Evolutionary conservation across 1,140 invertebrate species (phyloP).

Genomic region (Hermatobates lingyangjiaoensis): DNA sequence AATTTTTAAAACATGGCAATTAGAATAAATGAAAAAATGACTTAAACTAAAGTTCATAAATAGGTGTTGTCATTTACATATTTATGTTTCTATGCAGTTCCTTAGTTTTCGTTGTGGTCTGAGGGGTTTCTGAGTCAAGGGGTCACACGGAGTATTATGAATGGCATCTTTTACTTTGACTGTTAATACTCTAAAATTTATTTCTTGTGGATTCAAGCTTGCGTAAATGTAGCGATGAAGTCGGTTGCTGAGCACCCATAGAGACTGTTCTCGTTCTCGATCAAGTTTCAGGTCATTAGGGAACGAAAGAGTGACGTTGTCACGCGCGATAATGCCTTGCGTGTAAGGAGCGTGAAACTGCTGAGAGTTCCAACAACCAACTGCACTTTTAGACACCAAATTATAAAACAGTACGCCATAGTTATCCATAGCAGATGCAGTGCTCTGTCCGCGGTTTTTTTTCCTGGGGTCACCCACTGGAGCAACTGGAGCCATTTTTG

Average conservation of each 20-base stretch:
- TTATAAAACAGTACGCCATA: conserved; percentile 59
- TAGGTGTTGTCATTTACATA: too few species aligned
- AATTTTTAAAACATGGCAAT: too few species aligned
- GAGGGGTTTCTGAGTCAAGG: conserved; percentile 15
- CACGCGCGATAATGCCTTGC: conserved; percentile 35
- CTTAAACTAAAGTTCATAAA: too few species aligned
- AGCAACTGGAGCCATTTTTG: conserved; percentile 32
- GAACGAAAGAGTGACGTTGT: conserved; percentile 41
- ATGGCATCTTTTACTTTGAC: conserved; percentile 37
- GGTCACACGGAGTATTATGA: conserved; percentile 46
- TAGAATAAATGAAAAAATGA: too few species aligned
- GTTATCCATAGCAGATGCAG: conserved; percentile 44
- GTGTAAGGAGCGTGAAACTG: conserved; percentile 27
- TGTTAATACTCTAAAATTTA: conserved; percentile 51
- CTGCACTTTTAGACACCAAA: conserved; percentile 45
- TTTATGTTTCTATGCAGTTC: too few species aligned
- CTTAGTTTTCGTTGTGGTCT: neutral
- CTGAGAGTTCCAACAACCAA: conserved; percentile 57
- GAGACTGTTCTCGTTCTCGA: conserved; percentile 37
- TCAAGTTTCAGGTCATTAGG: conserved; percentile 62
- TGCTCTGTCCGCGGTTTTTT: conserved; percentile 42
- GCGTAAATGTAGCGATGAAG: conserved; percentile 53
- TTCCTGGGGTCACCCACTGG: conserved; percentile 31
- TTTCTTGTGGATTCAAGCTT: conserved; percentile 36
- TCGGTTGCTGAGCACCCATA: conserved; percentile 55